Percentiles rank a stretch among this genome's conserved stretches.
These are phyloP conservation scores for Mallotus villosus DNA, from an alignment of 2,797 vertebrate species.

Conservation along the genomic window DNA sequence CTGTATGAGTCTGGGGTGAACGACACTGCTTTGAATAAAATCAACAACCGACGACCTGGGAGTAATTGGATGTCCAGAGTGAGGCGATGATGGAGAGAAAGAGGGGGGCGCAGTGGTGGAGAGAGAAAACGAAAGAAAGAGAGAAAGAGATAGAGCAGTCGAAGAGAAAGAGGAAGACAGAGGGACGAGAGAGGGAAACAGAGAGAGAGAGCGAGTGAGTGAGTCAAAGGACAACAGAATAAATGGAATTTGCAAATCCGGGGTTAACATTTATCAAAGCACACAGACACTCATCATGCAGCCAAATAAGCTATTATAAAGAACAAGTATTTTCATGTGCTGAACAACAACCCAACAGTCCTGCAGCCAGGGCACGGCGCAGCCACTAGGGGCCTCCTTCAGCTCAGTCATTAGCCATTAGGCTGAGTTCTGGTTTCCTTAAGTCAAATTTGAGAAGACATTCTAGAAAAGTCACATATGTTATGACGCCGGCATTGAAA, in stretches of 20 bases:
- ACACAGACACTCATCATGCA: slow-evolving; percentile 27
- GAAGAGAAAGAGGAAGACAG: slow-evolving; percentile 7
- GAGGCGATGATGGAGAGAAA: slow-evolving; percentile 34
- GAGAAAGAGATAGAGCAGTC: not conserved
- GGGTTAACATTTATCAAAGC: slow-evolving; percentile 44
- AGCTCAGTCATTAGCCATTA: slow-evolving; percentile 4
- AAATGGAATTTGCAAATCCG: slow-evolving; percentile 26
- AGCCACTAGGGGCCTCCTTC: slow-evolving; percentile 40
- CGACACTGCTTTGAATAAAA: slow-evolving; percentile 69
- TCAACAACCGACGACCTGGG: slow-evolving; percentile 65
- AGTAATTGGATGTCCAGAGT: slow-evolving; percentile 77
- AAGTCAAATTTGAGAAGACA: too few relatives aligned
- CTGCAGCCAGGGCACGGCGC: slow-evolving; percentile 34
- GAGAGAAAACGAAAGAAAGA: not conserved
- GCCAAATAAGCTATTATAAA: slow-evolving; percentile 61
- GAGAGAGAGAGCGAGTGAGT: slow-evolving; percentile 37
- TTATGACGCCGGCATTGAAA: too few relatives aligned
- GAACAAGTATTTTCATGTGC: slow-evolving; percentile 44
- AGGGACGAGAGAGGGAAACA: slow-evolving; percentile 27
- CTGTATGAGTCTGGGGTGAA: slow-evolving; percentile 64
- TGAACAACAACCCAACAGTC: slow-evolving; percentile 29
- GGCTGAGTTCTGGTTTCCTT: not conserved
- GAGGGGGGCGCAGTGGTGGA: not conserved
- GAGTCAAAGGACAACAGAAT: slow-evolving; percentile 27
- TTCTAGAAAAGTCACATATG: too few relatives aligned